These are phyloP conservation scores for Picathartes gymnocephalus DNA, from an alignment of 2,113 vertebrate species.

Conservation along the genomic window DNA sequence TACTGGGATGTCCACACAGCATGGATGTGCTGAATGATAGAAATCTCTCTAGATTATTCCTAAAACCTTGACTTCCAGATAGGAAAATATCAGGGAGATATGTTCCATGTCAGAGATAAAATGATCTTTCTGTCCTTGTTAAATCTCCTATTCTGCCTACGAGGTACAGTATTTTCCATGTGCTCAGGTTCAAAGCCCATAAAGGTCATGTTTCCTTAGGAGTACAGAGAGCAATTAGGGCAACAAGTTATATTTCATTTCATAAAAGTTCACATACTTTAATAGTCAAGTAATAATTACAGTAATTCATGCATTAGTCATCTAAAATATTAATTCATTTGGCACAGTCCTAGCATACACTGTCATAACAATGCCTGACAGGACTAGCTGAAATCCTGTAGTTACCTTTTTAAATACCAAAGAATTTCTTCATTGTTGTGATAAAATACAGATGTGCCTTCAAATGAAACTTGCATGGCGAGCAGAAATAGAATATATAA, in stretches of 20 bases:
- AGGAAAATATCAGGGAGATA: neutral
- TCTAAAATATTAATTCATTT: slow-evolving; percentile 73
- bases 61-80: neutral
- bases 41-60: neutral
- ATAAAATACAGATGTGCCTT: slow-evolving; percentile 80
- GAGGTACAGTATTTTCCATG: neutral
- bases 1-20: neutral
- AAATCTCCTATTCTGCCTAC: neutral
- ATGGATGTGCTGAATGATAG: neutral
- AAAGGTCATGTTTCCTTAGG: slow-evolving; percentile 51
- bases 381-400: slow-evolving; percentile 57
- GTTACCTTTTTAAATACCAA: slow-evolving; percentile 57
- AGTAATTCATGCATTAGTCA: slow-evolving; percentile 66
- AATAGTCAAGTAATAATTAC: slow-evolving; percentile 69
- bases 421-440: slow-evolving; percentile 70
- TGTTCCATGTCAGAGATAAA: neutral
- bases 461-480: slow-evolving; percentile 74
- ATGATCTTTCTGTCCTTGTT: neutral
- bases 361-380: slow-evolving; percentile 63
- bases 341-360: slow-evolving; percentile 26
- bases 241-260: slow-evolving; percentile 68
- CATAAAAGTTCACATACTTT: slow-evolving; percentile 62
- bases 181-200: slow-evolving; percentile 34
- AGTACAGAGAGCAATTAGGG: slow-evolving; percentile 62
- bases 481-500: slow-evolving; percentile 84